Percentiles rank a stretch among this genome's conserved stretches.
Conservation (phyloP, 2,888 invertebrate genomes). For the Scotopteryx bipunctaria region DNA sequence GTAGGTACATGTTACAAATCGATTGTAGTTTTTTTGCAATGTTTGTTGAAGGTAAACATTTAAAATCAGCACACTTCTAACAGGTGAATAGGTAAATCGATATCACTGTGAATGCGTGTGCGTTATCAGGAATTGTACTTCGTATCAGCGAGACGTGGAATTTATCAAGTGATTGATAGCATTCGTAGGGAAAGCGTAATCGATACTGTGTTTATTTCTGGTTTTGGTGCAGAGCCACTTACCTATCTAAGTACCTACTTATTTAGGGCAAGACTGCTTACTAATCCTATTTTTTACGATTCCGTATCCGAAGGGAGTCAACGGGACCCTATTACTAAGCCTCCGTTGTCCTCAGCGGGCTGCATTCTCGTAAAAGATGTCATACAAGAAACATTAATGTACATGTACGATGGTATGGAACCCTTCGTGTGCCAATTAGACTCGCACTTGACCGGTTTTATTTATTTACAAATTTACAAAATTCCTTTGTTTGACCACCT, state of each 20-base stretch:
- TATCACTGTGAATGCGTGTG: slow-evolving; percentile 62
- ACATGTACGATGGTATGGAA: too few species aligned
- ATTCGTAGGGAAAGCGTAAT: slow-evolving; percentile 51
- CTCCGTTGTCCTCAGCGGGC: too few species aligned
- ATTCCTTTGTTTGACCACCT: too few species aligned
- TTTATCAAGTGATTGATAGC: slow-evolving; percentile 65
- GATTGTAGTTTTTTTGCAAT: slow-evolving; percentile 40
- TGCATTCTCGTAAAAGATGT: too few species aligned
- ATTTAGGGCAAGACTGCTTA: slow-evolving; percentile 16
- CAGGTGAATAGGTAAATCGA: slow-evolving; percentile 74
- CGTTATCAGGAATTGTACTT: slow-evolving; percentile 60
- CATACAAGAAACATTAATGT: too few species aligned
- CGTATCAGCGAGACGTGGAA: slow-evolving; percentile 60
- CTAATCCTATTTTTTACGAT: too few species aligned
- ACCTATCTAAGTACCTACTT: too few species aligned
- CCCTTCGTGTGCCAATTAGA: too few species aligned
- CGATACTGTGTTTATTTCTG: slow-evolving; percentile 40
- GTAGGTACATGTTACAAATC: slow-evolving; percentile 8
- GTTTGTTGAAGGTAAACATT: slow-evolving; percentile 35
- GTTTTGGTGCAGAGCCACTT: slow-evolving; percentile 7
- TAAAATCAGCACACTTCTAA: slow-evolving; percentile 44
- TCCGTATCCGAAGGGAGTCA: too few species aligned
- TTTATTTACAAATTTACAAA: too few species aligned
- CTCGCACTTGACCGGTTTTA: too few species aligned
- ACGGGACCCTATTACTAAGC: too few species aligned